phyloP scores from a whole-genome alignment of 2,797 vertebrate genomes.

The Anguilla pacifica region DNA sequence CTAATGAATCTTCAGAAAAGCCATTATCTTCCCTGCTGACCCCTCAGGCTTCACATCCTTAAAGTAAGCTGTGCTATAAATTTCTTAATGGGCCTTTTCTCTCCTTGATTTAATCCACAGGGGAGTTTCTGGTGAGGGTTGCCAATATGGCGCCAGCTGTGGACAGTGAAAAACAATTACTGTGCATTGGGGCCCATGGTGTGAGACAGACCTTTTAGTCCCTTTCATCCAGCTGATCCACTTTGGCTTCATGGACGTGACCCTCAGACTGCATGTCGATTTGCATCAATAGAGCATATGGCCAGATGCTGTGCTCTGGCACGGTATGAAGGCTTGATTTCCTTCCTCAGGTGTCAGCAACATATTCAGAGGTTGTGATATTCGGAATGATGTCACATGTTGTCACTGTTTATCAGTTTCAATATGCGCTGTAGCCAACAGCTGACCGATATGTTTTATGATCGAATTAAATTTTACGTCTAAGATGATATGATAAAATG shows the following conservation, averaged over 20 bases:
- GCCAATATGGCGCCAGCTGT: conserved; percentile 32
- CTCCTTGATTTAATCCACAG: conserved; percentile 38
- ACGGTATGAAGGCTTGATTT: neutral
- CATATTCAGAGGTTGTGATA: neutral
- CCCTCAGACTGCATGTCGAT: neutral
- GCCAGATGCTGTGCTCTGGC: neutral
- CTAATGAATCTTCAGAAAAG: conserved; percentile 51
- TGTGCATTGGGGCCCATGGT: neutral
- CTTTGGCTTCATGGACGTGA: neutral
- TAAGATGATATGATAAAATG: too few relatives aligned
- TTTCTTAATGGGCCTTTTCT: conserved; percentile 41
- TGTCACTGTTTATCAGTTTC: neutral
- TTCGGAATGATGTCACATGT: neutral
- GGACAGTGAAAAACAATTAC: conserved; percentile 25
- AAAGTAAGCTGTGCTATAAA: conserved; percentile 39
- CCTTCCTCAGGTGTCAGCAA: neutral
- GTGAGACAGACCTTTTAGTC: neutral
- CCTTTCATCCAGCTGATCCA: neutral
- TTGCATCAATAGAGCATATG: neutral
- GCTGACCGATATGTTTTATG: neutral
- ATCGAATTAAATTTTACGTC: too few relatives aligned
- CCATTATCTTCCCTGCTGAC: conserved; percentile 46
- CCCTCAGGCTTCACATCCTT: conserved; percentile 41
- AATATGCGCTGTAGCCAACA: neutral
- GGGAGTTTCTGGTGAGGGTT: conserved; percentile 19